Percentiles rank a stretch among this genome's conserved stretches.
phyloP scores from a whole-genome alignment of 2,797 vertebrate genomes.

The Eulemur mongoz region DNA sequence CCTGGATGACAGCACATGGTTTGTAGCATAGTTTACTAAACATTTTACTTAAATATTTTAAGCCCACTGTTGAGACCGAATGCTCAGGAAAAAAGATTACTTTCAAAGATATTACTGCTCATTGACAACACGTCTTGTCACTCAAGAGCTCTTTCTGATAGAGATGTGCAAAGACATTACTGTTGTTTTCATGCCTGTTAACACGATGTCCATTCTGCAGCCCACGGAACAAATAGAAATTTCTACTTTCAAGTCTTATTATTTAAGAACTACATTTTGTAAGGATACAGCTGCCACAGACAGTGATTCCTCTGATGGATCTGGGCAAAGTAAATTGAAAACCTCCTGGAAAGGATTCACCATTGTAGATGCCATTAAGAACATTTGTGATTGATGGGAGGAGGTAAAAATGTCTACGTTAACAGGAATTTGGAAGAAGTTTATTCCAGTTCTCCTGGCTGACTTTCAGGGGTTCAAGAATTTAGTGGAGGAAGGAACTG shows the following conservation, averaged over 20 bases:
- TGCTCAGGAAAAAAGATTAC: not conserved
- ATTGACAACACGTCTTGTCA: not conserved
- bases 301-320: not conserved
- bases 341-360: not conserved
- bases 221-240: not conserved
- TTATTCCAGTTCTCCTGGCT: not conserved
- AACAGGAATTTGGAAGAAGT: not conserved
- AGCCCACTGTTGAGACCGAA: not conserved
- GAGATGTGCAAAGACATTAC: not conserved
- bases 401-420: not conserved
- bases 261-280: not conserved
- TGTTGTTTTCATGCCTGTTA: not conserved
- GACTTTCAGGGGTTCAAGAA: not conserved
- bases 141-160: not conserved
- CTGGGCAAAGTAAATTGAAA: not conserved
- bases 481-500: not conserved
- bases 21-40: not conserved
- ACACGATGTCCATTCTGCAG: not conserved
- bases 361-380: not conserved
- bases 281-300: not conserved
- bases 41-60: not conserved
- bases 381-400: not conserved
- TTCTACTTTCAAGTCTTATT: not conserved
- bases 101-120: not conserved
- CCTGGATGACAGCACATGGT: not conserved